Evolutionary conservation across 1,140 invertebrate genomes (phyloP), one percentile per base, ranked within the genome.

Genomic region (Panagrolaimus sp.): DNA sequence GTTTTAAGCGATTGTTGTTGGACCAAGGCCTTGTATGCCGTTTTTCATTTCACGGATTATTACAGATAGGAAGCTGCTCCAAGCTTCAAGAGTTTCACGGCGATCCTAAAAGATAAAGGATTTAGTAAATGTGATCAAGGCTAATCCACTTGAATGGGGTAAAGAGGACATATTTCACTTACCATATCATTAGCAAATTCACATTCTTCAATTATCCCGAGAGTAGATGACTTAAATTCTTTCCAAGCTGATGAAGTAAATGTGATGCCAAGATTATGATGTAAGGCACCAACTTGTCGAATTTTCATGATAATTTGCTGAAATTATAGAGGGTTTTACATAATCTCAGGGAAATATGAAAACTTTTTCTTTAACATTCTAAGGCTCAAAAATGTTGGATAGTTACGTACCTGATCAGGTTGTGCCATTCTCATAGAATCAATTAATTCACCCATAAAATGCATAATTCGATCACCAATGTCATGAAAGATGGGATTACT

Each of bases 1-100:
- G 51, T 20, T 57, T 25, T 4, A 20, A 20, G 51, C 27, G 11
- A 20, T 20, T 16, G 51, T 57, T 14, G 51, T 57, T 57, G 51
- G 27, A 8, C 20, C 51, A 25, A 57, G 9, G 4, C 51, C 51
- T 25, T 27, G 27, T 11, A 57, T 57, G 20, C 51, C 51, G 25
- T 76, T 27, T 66, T 74, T 74, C 73, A 74, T 76, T 48, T 74
- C 73, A 7, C 62, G 67, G n/a, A 74, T 74, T 43, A 74, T 71
- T 4, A 74, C 61, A 9, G 73, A 70, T 1, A 74, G 23, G 23
- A 74, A 74, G 1, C 74, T 71, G 45, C 43, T 74, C 72, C 72
- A 74, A 4, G 72, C 73, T 9, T 74, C 72, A 11, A 74, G 69
- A 11, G 64, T 51, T 25, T 71, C 25, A 16, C 45, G 8, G 4